Conservation (phyloP, 1,140 invertebrate genomes). For the Nilaparvata lugens region DNA sequence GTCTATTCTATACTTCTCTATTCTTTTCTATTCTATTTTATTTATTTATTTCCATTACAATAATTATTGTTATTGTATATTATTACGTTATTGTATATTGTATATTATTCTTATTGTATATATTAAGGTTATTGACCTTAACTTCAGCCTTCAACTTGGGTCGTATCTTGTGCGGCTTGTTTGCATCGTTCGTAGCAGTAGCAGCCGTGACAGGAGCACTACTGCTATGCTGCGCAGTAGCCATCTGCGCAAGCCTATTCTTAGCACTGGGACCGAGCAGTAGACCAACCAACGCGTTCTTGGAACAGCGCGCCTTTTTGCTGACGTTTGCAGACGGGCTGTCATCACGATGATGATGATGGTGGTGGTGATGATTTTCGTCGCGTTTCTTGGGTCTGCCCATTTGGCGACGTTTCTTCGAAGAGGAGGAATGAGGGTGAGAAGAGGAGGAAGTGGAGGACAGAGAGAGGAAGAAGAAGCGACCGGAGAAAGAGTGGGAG, state of each 20-base stretch:
- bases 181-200: not conserved
- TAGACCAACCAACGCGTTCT: slow-evolving; percentile 51
- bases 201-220: not conserved
- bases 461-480: not conserved
- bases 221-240: too few species aligned
- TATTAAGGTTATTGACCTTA: too few species aligned
- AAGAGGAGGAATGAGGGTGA: slow-evolving; percentile 34
- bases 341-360: slow-evolving; percentile 30
- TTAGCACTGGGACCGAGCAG: slow-evolving; percentile 37
- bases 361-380: slow-evolving; percentile 33
- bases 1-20: too few species aligned
- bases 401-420: slow-evolving; percentile 73
- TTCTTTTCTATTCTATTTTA: too few species aligned
- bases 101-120: not conserved
- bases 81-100: not conserved
- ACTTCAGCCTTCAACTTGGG: slow-evolving; percentile 30
- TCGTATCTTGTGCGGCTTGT: slow-evolving; percentile 26
- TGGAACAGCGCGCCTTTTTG: slow-evolving; percentile 42
- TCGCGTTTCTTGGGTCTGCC: slow-evolving; percentile 64
- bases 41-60: too few species aligned
- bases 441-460: slow-evolving; percentile 1
- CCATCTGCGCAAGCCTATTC: not conserved
- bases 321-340: slow-evolving; percentile 70
- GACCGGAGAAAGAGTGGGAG: slow-evolving; percentile 9
- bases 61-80: too few species aligned